phyloP scores from a whole-genome alignment of 2,888 invertebrate species.

The Globia sparganii region DNA sequence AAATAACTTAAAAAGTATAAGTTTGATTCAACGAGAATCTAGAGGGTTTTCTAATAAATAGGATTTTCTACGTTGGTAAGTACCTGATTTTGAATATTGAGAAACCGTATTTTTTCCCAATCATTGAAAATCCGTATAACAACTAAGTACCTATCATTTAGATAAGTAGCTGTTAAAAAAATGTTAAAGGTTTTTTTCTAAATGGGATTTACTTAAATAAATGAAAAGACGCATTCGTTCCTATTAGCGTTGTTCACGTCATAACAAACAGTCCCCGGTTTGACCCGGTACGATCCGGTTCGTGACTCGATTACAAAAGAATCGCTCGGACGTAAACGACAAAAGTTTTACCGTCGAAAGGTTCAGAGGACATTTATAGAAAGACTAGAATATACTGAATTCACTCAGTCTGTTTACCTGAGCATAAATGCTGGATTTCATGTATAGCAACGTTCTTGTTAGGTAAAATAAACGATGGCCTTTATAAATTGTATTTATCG shows the following conservation, averaged over 20 bases:
- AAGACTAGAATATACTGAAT: constrained; percentile 40
- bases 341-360: constrained; percentile 55
- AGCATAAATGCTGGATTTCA: constrained; percentile 46
- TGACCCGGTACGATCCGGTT: constrained; percentile 63
- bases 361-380: constrained; percentile 41
- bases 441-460: constrained; percentile 41
- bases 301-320: constrained; percentile 73
- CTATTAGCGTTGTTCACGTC: constrained; percentile 68
- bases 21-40: not conserved
- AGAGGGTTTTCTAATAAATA: not conserved
- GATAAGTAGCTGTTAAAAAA: constrained; percentile 11
- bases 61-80: not conserved
- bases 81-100: not conserved
- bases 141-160: constrained; percentile 14
- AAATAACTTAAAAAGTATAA: not conserved
- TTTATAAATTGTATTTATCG: constrained; percentile 24
- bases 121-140: constrained; percentile 9
- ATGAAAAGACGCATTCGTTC: constrained; percentile 63
- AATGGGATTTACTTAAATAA: constrained; percentile 47
- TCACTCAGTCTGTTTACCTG: constrained; percentile 53
- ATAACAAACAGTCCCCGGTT: constrained; percentile 68
- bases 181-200: constrained; percentile 11
- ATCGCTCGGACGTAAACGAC: constrained; percentile 64
- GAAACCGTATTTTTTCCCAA: not conserved
- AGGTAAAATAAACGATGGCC: constrained; percentile 23